These are phyloP conservation scores for Ammodytes marinus DNA, from an alignment of 2,113 vertebrate species.

Conservation along the genomic window DNA sequence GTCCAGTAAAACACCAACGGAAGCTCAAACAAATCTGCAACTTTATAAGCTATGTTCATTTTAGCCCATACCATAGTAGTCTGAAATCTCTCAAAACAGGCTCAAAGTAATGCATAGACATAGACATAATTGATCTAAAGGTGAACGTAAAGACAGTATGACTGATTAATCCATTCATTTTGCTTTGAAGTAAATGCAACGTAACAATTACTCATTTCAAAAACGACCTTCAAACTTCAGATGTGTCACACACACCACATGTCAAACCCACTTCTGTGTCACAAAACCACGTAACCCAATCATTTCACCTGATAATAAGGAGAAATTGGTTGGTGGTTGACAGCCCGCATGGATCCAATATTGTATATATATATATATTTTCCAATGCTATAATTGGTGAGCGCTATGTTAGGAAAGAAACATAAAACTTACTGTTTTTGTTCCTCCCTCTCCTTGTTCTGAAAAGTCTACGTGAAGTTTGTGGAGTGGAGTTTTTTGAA, in stretches of 20 bases:
- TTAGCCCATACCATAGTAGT: neutral
- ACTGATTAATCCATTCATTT: neutral
- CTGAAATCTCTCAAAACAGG: neutral
- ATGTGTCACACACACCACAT: neutral
- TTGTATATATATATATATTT: no score
- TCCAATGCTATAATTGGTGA: neutral
- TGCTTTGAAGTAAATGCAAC: neutral
- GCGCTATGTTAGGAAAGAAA: neutral
- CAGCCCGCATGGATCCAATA: neutral
- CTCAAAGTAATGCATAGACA: neutral
- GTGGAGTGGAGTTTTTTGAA: slow-evolving; percentile 39
- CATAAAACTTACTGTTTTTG: slow-evolving; percentile 70
- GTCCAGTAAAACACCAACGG: neutral
- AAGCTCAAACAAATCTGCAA: neutral
- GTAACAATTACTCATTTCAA: neutral
- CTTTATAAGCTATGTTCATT: neutral
- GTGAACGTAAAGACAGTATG: neutral
- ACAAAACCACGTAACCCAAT: neutral
- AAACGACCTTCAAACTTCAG: neutral
- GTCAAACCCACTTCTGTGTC: neutral
- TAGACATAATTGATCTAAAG: neutral
- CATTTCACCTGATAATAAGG: neutral
- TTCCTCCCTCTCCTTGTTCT: slow-evolving; percentile 33
- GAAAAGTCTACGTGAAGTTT: slow-evolving; percentile 20
- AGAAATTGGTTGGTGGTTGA: neutral